These are phyloP conservation scores for Tachypleus tridentatus DNA, from an alignment of 1,140 invertebrate genomes.

Conservation along the genomic window DNA sequence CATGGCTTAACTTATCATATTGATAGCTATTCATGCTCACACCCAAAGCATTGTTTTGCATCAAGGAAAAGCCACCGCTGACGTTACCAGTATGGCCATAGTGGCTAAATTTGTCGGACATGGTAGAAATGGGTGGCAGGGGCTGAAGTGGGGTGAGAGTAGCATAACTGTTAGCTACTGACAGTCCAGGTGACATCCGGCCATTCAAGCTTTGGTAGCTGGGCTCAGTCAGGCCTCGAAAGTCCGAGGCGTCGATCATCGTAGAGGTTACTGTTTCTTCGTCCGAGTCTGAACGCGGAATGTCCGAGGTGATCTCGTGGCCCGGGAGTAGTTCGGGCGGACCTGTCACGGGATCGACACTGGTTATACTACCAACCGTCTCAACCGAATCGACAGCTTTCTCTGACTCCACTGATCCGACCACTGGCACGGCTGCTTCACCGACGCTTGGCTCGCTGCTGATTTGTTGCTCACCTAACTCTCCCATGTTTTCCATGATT, in stretches of 20 bases:
- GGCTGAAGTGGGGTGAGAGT: constrained; percentile 65
- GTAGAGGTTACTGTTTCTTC: background rate
- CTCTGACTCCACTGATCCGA: constrained; percentile 16
- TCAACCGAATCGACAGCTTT: constrained; percentile 5
- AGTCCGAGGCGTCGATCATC: constrained; percentile 28
- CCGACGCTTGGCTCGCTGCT: constrained; percentile 14
- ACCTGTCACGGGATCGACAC: constrained; percentile 13
- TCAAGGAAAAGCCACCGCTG: constrained; percentile 64
- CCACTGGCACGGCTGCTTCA: background rate
- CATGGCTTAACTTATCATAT: constrained; percentile 31
- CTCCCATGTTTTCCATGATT: constrained; percentile 38
- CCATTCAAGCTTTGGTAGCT: constrained; percentile 27
- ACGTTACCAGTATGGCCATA: constrained; percentile 33
- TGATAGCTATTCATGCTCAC: constrained; percentile 28
- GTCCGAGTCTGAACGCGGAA: background rate
- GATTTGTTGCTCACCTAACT: constrained; percentile 37
- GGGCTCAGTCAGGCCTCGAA: constrained; percentile 24
- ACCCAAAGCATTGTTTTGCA: constrained; percentile 58
- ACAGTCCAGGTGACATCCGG: constrained; percentile 24
- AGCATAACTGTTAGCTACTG: constrained; percentile 56
- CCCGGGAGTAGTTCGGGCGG: constrained; percentile 10
- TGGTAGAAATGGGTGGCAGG: constrained; percentile 95
- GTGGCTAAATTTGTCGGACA: constrained; percentile 62
- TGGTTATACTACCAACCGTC: constrained; percentile 2
- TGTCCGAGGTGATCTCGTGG: constrained; percentile 28